These are phyloP conservation scores for Oreochromis mossambicus DNA, from an alignment of 2,797 vertebrate species.

Conservation along the genomic window DNA sequence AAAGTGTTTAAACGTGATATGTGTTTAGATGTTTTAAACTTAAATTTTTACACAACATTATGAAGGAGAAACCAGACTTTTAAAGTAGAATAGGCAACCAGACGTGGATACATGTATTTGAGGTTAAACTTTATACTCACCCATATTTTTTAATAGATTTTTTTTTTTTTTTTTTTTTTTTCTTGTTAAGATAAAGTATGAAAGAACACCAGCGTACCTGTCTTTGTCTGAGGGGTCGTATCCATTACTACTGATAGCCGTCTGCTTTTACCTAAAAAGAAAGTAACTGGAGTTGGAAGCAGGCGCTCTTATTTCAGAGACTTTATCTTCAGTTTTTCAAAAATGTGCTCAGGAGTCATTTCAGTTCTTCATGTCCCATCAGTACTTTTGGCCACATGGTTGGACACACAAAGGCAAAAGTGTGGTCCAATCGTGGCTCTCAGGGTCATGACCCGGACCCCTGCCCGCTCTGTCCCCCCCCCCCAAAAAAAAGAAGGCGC, in stretches of 20 bases:
- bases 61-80: not conserved
- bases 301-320: not conserved
- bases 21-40: not conserved
- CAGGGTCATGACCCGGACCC: not conserved
- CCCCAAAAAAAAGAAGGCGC: not conserved
- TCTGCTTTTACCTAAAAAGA: not conserved
- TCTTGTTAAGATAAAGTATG: not conserved
- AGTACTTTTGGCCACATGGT: not conserved
- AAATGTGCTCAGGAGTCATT: not conserved
- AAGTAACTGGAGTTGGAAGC: not conserved
- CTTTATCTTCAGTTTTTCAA: not conserved
- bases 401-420: not conserved
- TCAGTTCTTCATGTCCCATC: not conserved
- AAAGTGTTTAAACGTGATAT: not conserved
- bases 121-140: not conserved
- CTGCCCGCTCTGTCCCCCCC: not conserved
- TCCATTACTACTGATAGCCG: conserved; percentile 31
- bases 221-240: conserved; percentile 51
- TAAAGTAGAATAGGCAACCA: not conserved
- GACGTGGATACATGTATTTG: not conserved
- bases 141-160: not conserved
- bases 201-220: conserved; percentile 33
- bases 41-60: not conserved
- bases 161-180: not conserved
- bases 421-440: not conserved